Conservation (phyloP, 2,888 invertebrate species). For the Notodonta ziczac region DNA sequence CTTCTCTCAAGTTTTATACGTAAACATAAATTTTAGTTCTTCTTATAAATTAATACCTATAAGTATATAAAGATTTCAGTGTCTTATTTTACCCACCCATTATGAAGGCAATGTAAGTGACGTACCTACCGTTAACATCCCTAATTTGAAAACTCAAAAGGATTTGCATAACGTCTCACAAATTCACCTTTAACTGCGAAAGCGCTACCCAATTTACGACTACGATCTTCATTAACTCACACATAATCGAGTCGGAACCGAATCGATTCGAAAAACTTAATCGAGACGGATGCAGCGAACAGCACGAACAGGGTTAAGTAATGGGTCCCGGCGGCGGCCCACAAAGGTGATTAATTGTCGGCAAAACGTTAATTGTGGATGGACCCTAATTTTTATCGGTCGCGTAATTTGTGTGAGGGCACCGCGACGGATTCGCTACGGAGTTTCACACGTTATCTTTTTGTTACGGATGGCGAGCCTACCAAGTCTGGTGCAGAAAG, state of each 20-base stretch:
- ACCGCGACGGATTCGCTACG: conserved; percentile 24
- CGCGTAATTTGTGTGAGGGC: conserved; percentile 39
- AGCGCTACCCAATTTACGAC: conserved; percentile 1
- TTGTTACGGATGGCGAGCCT: conserved; percentile 10
- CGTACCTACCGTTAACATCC: too few relatives aligned
- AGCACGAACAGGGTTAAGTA: conserved; percentile 19
- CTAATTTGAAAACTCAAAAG: too few relatives aligned
- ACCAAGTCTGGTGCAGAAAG: neutral
- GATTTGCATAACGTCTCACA: neutral
- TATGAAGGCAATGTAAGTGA: too few relatives aligned
- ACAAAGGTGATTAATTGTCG: conserved; percentile 50
- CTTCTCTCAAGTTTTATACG: too few relatives aligned
- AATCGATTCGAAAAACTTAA: conserved; percentile 36
- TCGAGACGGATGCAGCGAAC: conserved; percentile 29
- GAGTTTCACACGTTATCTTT: conserved; percentile 21
- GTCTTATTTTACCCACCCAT: too few relatives aligned
- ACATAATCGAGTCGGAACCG: conserved; percentile 23
- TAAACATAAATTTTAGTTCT: too few relatives aligned
- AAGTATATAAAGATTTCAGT: too few relatives aligned
- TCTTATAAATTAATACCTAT: too few relatives aligned
- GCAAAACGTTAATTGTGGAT: conserved; percentile 45
- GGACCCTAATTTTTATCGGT: conserved; percentile 38
- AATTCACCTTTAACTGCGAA: neutral
- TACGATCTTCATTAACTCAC: conserved; percentile 7
- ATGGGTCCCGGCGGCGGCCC: conserved; percentile 28